These are phyloP conservation scores for Eurytoma californica DNA, from an alignment of 2,888 invertebrate genomes.

Conservation along the genomic window DNA sequence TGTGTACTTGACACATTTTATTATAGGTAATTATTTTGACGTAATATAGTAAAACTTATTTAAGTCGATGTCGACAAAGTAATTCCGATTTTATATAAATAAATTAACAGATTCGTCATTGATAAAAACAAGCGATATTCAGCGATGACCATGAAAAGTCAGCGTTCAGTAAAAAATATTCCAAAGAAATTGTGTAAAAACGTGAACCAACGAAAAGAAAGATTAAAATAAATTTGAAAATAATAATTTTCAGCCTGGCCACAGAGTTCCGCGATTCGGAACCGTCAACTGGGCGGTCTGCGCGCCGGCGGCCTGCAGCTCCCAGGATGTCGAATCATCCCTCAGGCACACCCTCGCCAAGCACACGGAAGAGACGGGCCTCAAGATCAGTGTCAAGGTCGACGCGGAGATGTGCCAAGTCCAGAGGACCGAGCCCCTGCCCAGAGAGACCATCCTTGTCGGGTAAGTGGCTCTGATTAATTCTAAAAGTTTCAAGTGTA, in stretches of 20 bases:
- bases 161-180: too few relatives aligned
- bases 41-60: too few relatives aligned
- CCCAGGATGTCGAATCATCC: conserved; percentile 79
- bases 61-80: too few relatives aligned
- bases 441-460: conserved; percentile 76
- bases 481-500: too few relatives aligned
- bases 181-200: too few relatives aligned
- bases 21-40: too few relatives aligned
- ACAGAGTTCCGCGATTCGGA: conserved; percentile 82
- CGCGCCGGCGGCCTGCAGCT: conserved; percentile 79
- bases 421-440: conserved; percentile 70
- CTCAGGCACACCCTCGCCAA: conserved; percentile 76
- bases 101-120: too few relatives aligned
- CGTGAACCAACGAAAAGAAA: neutral
- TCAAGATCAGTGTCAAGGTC: conserved; percentile 78
- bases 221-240: neutral
- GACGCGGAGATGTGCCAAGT: conserved; percentile 81
- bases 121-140: too few relatives aligned
- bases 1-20: too few relatives aligned
- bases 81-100: too few relatives aligned
- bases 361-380: conserved; percentile 77
- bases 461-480: conserved; percentile 70
- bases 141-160: too few relatives aligned
- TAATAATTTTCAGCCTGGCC: conserved; percentile 78
- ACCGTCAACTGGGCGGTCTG: conserved; percentile 83